Percentiles rank a stretch among this genome's conserved stretches.
Conservation (phyloP, 2,888 invertebrate genomes). For the Hermaeophaga mercurialis region DNA sequence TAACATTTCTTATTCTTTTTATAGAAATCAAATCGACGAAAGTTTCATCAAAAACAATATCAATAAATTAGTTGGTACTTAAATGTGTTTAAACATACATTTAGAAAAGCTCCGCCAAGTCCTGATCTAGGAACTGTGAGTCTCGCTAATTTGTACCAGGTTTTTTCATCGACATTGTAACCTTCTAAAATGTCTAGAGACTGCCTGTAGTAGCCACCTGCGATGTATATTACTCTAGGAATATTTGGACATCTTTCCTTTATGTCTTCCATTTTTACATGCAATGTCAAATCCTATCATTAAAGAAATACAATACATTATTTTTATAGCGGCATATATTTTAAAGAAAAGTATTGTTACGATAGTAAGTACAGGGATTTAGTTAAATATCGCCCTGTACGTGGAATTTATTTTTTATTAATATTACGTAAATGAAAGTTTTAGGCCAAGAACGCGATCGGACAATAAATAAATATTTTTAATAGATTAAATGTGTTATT, state of each 20-base stretch:
- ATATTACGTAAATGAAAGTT: too few relatives aligned
- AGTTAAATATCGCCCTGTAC: too few relatives aligned
- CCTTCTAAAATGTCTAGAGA: conserved; percentile 88
- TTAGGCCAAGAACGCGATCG: too few relatives aligned
- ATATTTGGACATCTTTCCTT: conserved; percentile 87
- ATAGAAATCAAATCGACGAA: too few relatives aligned
- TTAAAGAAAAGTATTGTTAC: too few relatives aligned
- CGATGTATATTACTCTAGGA: conserved; percentile 87
- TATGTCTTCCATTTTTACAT: conserved; percentile 70
- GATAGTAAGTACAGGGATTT: too few relatives aligned
- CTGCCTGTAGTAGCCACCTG: conserved; percentile 86
- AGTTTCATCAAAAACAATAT: background rate
- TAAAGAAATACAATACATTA: too few relatives aligned
- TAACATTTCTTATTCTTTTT: background rate
- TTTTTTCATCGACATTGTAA: conserved; percentile 83
- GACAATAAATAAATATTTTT: too few relatives aligned
- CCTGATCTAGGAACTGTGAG: conserved; percentile 89
- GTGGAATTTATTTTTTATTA: too few relatives aligned
- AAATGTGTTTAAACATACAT: conserved; percentile 61
- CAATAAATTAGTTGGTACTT: background rate
- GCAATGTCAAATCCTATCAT: conserved; percentile 78
- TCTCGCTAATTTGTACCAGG: conserved; percentile 81
- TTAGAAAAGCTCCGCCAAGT: conserved; percentile 82
- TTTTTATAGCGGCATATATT: too few relatives aligned
- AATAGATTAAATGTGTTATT: too few relatives aligned